Conservation (phyloP, 2,797 vertebrate genomes). For the Anguilla marmorata region DNA sequence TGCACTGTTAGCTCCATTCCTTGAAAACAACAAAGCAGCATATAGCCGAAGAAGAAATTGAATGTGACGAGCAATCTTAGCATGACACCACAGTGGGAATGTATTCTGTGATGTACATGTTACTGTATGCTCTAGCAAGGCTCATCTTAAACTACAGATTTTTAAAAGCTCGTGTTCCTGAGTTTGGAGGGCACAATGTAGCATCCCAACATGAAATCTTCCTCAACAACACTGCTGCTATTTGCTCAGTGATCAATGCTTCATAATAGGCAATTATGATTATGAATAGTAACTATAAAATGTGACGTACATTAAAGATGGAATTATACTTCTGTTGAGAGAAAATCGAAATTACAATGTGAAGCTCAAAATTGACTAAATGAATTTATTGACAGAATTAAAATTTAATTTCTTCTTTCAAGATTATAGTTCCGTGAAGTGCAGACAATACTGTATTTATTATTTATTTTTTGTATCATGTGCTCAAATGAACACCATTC, state of each 20-base stretch:
- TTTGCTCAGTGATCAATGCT: neutral
- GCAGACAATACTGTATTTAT: neutral
- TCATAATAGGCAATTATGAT: neutral
- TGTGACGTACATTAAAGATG: neutral
- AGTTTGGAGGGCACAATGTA: neutral
- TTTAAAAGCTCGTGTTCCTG: neutral
- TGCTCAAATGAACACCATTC: neutral
- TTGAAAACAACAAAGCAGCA: neutral
- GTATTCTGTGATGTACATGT: neutral
- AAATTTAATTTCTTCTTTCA: neutral
- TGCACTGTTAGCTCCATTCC: neutral
- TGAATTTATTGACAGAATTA: neutral
- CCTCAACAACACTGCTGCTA: neutral
- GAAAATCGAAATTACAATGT: neutral
- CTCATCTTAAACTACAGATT: neutral
- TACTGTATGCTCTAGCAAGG: neutral
- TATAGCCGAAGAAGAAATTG: neutral
- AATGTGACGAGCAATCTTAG: neutral
- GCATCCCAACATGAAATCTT: neutral
- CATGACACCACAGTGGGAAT: neutral
- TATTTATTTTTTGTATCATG: neutral
- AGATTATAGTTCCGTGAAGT: neutral
- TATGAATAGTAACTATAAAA: neutral
- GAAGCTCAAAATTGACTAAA: no score
- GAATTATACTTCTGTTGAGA: neutral